phyloP scores from a whole-genome alignment of 1,140 invertebrate species.

The Drosophila repletoides region DNA sequence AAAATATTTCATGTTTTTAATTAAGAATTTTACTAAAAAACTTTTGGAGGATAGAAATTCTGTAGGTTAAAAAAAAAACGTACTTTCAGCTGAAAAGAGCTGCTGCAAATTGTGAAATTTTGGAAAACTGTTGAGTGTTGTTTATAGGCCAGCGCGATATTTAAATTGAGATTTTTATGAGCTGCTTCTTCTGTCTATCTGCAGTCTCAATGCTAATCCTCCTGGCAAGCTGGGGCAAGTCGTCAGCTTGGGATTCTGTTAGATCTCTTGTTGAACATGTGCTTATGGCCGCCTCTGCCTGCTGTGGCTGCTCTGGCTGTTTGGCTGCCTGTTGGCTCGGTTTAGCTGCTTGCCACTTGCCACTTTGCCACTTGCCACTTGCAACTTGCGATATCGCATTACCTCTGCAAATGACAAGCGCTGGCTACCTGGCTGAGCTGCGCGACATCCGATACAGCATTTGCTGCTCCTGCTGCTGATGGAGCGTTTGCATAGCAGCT shows the following conservation, averaged over 20 bases:
- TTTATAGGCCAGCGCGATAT: too few species aligned
- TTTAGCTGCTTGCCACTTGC: not conserved
- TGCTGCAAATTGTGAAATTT: too few species aligned
- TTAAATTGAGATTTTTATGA: too few species aligned
- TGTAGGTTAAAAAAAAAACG: too few species aligned
- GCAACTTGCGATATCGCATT: slow-evolving; percentile 32
- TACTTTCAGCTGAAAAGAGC: too few species aligned
- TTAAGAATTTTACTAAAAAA: too few species aligned
- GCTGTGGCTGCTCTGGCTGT: slow-evolving; percentile 1
- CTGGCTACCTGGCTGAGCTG: slow-evolving; percentile 26
- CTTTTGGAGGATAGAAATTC: too few species aligned
- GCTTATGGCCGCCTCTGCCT: slow-evolving; percentile 39
- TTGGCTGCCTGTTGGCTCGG: not conserved
- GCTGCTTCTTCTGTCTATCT: too few species aligned
- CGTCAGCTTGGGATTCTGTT: slow-evolving; percentile 29
- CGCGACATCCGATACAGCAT: slow-evolving; percentile 24
- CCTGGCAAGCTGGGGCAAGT: not conserved
- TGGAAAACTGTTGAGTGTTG: too few species aligned
- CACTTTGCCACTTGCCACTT: slow-evolving; percentile 18
- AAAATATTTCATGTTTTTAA: too few species aligned
- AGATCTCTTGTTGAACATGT: slow-evolving; percentile 42
- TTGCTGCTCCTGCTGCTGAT: slow-evolving; percentile 21
- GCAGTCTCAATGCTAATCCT: too few species aligned
- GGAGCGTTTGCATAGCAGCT: slow-evolving; percentile 11
- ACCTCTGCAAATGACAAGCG: slow-evolving; percentile 36